Conservation (phyloP, 2,797 vertebrate genomes). For the Echeneis naucrates region DNA sequence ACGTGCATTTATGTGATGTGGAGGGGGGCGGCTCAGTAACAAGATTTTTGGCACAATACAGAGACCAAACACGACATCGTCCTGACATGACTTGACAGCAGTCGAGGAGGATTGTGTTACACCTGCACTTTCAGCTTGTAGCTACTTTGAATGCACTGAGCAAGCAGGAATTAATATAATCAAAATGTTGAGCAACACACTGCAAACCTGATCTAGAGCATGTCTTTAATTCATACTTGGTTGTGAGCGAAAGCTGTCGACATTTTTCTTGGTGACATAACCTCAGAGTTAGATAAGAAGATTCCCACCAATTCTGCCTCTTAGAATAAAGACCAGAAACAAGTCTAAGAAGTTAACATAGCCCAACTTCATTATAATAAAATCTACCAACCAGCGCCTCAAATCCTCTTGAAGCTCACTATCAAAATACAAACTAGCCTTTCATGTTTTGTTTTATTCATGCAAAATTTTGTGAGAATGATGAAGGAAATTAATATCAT, state of each 20-base stretch:
- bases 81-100: constrained; percentile 69
- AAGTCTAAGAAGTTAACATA: not conserved
- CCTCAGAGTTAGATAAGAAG: not conserved
- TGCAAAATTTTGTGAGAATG: not conserved
- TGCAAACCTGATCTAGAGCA: not conserved
- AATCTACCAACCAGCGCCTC: not conserved
- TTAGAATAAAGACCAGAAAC: constrained; percentile 5
- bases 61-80: constrained; percentile 44
- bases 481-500: too few relatives aligned
- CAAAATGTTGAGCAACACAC: constrained; percentile 32
- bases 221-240: not conserved
- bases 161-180: constrained; percentile 23
- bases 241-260: not conserved
- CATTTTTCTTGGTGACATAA: not conserved
- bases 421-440: not conserved
- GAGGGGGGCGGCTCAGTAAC: constrained; percentile 50
- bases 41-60: constrained; percentile 49
- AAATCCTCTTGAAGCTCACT: not conserved
- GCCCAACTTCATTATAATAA: not conserved
- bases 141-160: constrained; percentile 30
- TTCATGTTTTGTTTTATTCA: not conserved
- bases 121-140: constrained; percentile 39
- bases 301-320: not conserved
- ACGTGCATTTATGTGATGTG: constrained; percentile 32
- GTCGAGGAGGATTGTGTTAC: constrained; percentile 49